Evolutionary conservation across 2,888 invertebrate genomes (phyloP).

Genomic region (Zygaena filipendulae): DNA sequence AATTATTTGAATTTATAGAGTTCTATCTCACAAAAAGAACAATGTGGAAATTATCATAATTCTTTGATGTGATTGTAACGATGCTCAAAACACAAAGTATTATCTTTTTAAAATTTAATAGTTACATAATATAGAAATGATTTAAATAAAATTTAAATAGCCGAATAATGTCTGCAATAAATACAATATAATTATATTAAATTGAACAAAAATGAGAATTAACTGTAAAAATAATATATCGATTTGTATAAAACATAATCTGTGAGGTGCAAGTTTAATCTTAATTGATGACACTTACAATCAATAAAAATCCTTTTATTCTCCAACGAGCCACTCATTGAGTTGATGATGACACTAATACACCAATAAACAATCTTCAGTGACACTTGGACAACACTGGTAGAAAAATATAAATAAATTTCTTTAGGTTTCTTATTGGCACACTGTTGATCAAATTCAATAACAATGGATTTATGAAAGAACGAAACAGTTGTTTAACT

Average conservation of each 20-base stretch:
- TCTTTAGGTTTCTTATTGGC: slow-evolving; percentile 49
- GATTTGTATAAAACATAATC: too few relatives aligned
- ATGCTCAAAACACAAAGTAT: too few relatives aligned
- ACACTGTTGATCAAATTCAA: slow-evolving; percentile 23
- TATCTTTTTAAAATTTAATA: not conserved
- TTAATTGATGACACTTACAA: slow-evolving; percentile 51
- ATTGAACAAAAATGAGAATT: too few relatives aligned
- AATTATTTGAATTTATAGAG: too few relatives aligned
- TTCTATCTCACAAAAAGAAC: too few relatives aligned
- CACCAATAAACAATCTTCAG: slow-evolving; percentile 45
- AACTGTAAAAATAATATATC: too few relatives aligned
- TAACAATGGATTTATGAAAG: slow-evolving; percentile 5
- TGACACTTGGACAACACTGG: slow-evolving; percentile 41
- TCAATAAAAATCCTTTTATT: slow-evolving; percentile 37
- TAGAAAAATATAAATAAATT: slow-evolving; percentile 30
- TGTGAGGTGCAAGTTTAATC: too few relatives aligned
- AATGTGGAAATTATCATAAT: too few relatives aligned
- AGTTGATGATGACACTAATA: slow-evolving; percentile 40
- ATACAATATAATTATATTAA: too few relatives aligned
- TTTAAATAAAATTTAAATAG: too few relatives aligned
- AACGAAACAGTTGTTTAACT: slow-evolving; percentile 20
- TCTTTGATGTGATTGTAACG: too few relatives aligned
- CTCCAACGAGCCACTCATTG: slow-evolving; percentile 33
- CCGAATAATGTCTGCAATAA: too few relatives aligned
- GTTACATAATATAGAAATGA: not conserved